Base-by-base conservation (phyloP, 2,888 invertebrate genomes). In the Rambutsinella grinnellia region DNA sequence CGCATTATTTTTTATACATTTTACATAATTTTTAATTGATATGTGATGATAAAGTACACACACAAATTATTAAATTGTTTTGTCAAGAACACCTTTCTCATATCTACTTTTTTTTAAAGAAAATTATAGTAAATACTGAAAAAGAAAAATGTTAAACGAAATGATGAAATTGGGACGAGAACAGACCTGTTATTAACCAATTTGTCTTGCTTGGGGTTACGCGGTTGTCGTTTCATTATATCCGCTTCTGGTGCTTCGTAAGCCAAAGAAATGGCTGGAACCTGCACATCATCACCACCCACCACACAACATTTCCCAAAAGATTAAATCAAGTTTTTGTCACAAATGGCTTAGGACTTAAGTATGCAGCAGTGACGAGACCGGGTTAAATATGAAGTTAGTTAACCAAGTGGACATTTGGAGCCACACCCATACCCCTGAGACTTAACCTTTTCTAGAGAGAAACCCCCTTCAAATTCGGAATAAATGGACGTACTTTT, bases 191-290 rank as follows among this genome's bases (percentile, higher is more conserved):
- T 93, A 89, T 96, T 96, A 88, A 96, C 96, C 88, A 83, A 80
- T 57, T 82, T 82, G 81, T 83, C 83, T 68, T 71, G 79, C 66
- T 72, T 60, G 23, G 83, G 83, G 61, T 82, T 80, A 61, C 80
- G 72, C 68, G 79, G 82, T 75, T 78, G 67, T 58, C 81, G 68
- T 92, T 95, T 95, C 96, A 96, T 96, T 87, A 96, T 96, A 90
- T 96, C 96, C 85, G 94, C 92, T 88, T 96, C 96, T 81, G 95
- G 93, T 86, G 91, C 90, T 90, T 96, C 96, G 89, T 96, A 96
- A 86, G 96, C 95, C 77, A 80, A 77, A 56, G 76, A 76, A 72
- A 80, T 80, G 57, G 80, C 80, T 53, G 80, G 80, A 49, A 80
- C 76, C 80, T 80, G 75, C 49, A 53, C 47, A 36, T 36, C 36